Evolutionary conservation across 2,113 vertebrate species (phyloP).

Genomic region (Amphilophus citrinellus): DNA sequence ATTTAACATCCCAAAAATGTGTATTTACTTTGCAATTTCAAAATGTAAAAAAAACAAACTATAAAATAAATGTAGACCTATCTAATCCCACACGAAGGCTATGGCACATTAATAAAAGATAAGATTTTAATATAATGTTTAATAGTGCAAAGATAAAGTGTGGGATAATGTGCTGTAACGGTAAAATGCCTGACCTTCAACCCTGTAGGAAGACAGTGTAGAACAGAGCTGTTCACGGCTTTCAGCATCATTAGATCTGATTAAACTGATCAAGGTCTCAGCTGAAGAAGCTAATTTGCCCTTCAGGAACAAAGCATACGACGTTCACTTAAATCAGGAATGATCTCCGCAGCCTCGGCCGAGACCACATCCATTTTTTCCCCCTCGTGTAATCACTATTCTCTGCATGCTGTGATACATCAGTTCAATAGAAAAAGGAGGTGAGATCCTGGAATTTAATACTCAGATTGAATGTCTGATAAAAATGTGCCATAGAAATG

Average conservation of each 20-base stretch:
- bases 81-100: background rate
- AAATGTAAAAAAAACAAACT: background rate
- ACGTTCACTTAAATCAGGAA: slow-evolving; percentile 51
- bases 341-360: slow-evolving; percentile 24
- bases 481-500: slow-evolving; percentile 29
- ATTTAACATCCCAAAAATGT: background rate
- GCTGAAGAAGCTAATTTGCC: slow-evolving; percentile 44
- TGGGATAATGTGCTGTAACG: slow-evolving; percentile 9
- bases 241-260: slow-evolving; percentile 43
- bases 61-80: background rate
- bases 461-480: slow-evolving; percentile 39
- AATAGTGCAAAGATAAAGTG: background rate
- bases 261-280: slow-evolving; percentile 58
- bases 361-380: background rate
- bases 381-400: background rate
- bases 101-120: background rate
- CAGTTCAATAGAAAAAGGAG: slow-evolving; percentile 1
- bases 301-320: slow-evolving; percentile 47
- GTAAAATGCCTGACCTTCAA: slow-evolving; percentile 5
- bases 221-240: slow-evolving; percentile 21
- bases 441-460: slow-evolving; percentile 3
- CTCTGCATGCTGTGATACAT: background rate
- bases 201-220: background rate
- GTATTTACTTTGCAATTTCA: background rate
- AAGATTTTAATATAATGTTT: background rate